Base-by-base conservation (phyloP, 1,140 invertebrate species). In the Sesamia nonagrioides region DNA sequence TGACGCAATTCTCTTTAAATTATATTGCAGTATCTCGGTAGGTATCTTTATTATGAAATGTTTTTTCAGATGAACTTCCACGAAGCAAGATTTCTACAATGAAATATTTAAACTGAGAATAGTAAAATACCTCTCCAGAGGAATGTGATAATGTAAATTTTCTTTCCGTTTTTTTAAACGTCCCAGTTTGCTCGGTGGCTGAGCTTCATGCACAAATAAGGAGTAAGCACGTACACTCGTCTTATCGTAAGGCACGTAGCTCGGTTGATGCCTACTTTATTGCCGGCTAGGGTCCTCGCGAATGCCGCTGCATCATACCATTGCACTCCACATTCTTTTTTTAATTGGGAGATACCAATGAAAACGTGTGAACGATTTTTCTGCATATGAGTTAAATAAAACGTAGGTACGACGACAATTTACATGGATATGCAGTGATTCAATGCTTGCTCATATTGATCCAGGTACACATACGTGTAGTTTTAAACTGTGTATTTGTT, bases 251-350 rank as follows among this genome's bases (percentile, higher is more conserved):
- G 80, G 85, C 89, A 89, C 90, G 90, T 89, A 90, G 60, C 73
- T 61, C 79, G 81, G 77, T 85, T 88, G 89, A 89, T 89, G 89
- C 86, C 89, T 89, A 87, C 82, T 89, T 91, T 91, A 92, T 89
- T 88, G 82, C 81, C 71, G 54, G 63, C 83, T 66, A 75, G 81
- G 83, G 80, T 76, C 78, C 76, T 63, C 73, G 72, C 74, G 80
- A 77, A 86, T 86, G 81, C 80, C 82, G 60, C 42, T 89, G 89
- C 89, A 88, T 86, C 85, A 75, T 42, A 79, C 74, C 77, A 66
- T 69, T 84, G 81, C 81, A 82, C 76, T 81, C 58, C 18, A 75
- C 68, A 63, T 81, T 83, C 68, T 48, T 75, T 78, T 78, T 81
- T 83, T 76, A 82, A 80, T 83, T 74, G 77, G 52, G 48, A 63